Conservation (phyloP, 2,797 vertebrate species). For the Oryzias sinensis region DNA sequence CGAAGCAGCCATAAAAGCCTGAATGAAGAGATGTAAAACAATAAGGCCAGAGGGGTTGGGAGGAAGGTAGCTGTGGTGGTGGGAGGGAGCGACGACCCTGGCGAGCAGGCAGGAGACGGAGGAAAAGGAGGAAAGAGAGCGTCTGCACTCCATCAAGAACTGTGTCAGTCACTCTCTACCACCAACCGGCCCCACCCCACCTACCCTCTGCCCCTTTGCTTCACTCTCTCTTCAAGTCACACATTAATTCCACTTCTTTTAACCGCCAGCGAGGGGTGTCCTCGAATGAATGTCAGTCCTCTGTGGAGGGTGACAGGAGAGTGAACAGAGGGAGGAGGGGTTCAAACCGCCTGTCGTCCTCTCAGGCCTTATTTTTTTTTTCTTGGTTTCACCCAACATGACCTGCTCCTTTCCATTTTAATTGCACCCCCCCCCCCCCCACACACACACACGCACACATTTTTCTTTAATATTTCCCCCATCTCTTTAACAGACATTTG, state of each 20-base stretch:
- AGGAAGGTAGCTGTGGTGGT: slow-evolving; percentile 1
- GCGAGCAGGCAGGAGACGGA: slow-evolving; percentile 26
- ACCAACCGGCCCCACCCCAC: slow-evolving; percentile 38
- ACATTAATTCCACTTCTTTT: slow-evolving; percentile 77
- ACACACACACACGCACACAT: no score
- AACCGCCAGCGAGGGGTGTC: slow-evolving; percentile 72
- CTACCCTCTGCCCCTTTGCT: slow-evolving; percentile 25
- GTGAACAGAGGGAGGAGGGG: slow-evolving; percentile 29
- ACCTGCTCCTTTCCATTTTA: slow-evolving; percentile 63
- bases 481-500: slow-evolving; percentile 51
- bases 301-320: slow-evolving; percentile 69
- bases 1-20: slow-evolving; percentile 75
- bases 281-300: slow-evolving; percentile 76
- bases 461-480: slow-evolving; percentile 46
- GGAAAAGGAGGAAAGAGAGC: slow-evolving; percentile 44
- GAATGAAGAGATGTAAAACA: slow-evolving; percentile 77
- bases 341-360: slow-evolving; percentile 48
- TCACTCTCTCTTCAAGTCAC: slow-evolving; percentile 58
- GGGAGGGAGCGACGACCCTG: slow-evolving; percentile 34
- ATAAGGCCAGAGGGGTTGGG: slow-evolving; percentile 60
- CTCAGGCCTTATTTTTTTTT: slow-evolving; percentile 36
- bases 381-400: slow-evolving; percentile 58
- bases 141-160: slow-evolving; percentile 77
- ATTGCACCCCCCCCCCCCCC: slow-evolving; percentile 30
- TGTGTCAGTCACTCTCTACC: slow-evolving; percentile 69